A percentile compares a stretch with the other conserved stretches of the same genome.
Evolutionary conservation across 2,888 invertebrate species (phyloP).

Genomic region (Apodemia zela): DNA sequence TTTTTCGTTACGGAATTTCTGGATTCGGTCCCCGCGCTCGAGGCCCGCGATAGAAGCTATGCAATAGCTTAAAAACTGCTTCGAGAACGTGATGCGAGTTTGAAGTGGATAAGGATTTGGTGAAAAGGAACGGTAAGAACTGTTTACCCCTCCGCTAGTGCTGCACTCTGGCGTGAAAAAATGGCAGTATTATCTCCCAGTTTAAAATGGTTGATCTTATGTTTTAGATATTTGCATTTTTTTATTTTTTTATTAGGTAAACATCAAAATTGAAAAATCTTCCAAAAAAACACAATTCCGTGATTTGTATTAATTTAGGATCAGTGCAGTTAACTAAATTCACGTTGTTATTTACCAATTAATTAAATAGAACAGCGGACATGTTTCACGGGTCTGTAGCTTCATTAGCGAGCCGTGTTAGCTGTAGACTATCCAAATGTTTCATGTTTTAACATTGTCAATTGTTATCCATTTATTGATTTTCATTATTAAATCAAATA

Average conservation of each 20-base stretch:
- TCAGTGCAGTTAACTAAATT: not conserved
- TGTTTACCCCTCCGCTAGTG: too few relatives aligned
- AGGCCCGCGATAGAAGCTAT: too few relatives aligned
- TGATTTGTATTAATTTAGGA: not conserved
- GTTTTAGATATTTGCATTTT: too few relatives aligned
- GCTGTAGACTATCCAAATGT: slow-evolving; percentile 2
- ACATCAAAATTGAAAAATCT: not conserved
- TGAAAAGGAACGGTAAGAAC: too few relatives aligned
- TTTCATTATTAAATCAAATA: slow-evolving; percentile 5
- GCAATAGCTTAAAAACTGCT: too few relatives aligned
- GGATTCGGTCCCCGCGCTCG: too few relatives aligned
- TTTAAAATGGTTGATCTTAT: too few relatives aligned
- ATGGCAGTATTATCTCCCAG: too few relatives aligned
- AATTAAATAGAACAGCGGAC: slow-evolving; percentile 8
- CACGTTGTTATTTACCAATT: not conserved
- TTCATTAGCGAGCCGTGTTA: slow-evolving; percentile 14
- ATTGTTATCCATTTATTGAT: slow-evolving; percentile 9
- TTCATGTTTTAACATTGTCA: slow-evolving; percentile 7
- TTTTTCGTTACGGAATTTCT: too few relatives aligned
- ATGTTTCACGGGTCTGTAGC: slow-evolving; percentile 7
- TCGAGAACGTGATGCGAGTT: too few relatives aligned
- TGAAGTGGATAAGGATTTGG: too few relatives aligned
- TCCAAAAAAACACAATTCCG: not conserved
- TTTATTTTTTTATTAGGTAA: not conserved
- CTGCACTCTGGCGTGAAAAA: too few relatives aligned